Conservation (phyloP, 2,797 vertebrate species). For the Betta splendens region DNA sequence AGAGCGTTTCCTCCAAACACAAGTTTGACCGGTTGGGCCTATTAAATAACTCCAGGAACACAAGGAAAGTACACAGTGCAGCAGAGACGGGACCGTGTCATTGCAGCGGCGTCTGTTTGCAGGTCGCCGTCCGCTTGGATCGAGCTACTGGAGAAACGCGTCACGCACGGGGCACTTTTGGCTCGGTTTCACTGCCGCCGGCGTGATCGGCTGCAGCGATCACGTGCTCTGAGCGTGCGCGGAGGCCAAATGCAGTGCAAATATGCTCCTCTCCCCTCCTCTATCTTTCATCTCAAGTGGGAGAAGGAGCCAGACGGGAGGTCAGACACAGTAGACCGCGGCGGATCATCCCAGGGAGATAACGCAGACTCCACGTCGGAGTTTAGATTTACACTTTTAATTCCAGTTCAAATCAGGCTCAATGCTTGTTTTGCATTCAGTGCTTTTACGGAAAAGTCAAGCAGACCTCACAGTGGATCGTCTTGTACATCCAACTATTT, state of each 20-base stretch:
- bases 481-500: neutral
- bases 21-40: slow-evolving; percentile 20
- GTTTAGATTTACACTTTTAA: slow-evolving; percentile 6
- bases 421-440: slow-evolving; percentile 6
- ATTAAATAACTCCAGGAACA: slow-evolving; percentile 4
- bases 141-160: slow-evolving; percentile 17
- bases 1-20: slow-evolving; percentile 10
- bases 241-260: slow-evolving; percentile 20
- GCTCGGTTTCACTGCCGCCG: slow-evolving; percentile 18
- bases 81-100: neutral
- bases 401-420: slow-evolving; percentile 7
- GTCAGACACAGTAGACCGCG: slow-evolving; percentile 21
- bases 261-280: slow-evolving; percentile 24
- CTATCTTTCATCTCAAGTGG: slow-evolving; percentile 42
- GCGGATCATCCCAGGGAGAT: slow-evolving; percentile 10
- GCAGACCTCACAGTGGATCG: neutral
- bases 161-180: slow-evolving; percentile 1
- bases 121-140: slow-evolving; percentile 10
- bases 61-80: slow-evolving; percentile 8
- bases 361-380: neutral
- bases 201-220: slow-evolving; percentile 25
- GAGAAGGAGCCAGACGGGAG: slow-evolving; percentile 35
- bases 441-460: neutral
- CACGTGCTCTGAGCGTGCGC: slow-evolving; percentile 18
- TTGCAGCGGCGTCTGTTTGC: slow-evolving; percentile 24